phyloP scores from a whole-genome alignment of 2,797 vertebrate genomes.

The Brotula barbata region DNA sequence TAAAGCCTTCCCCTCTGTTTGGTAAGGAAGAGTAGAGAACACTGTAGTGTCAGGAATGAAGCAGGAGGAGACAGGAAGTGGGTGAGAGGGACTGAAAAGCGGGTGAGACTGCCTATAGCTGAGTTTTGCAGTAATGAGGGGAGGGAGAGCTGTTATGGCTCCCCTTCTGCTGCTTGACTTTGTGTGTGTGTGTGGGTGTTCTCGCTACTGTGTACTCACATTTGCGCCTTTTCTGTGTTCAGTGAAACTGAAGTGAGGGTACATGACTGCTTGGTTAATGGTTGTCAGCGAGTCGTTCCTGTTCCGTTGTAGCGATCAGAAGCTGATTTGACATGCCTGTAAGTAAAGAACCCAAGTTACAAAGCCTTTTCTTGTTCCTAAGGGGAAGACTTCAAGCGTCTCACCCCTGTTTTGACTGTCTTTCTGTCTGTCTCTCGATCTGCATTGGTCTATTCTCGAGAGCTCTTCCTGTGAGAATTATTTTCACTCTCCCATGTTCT shows the following conservation, averaged over 20 bases:
- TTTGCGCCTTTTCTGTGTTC: slow-evolving; percentile 43
- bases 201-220: slow-evolving; percentile 49
- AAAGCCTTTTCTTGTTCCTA: slow-evolving; percentile 29
- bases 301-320: slow-evolving; percentile 33
- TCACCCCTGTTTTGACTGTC: slow-evolving; percentile 9
- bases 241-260: slow-evolving; percentile 42
- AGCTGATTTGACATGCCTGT: slow-evolving; percentile 35
- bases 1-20: slow-evolving; percentile 66
- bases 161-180: slow-evolving; percentile 53
- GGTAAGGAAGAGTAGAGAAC: too few species aligned
- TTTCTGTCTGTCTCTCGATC: slow-evolving; percentile 17
- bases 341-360: slow-evolving; percentile 28
- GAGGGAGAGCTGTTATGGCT: slow-evolving; percentile 62
- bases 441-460: slow-evolving; percentile 6
- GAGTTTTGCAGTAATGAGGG: slow-evolving; percentile 58
- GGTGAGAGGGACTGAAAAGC: neutral
- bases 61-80: slow-evolving; percentile 30
- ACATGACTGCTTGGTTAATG: slow-evolving; percentile 57
- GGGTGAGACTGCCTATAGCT: slow-evolving; percentile 39
- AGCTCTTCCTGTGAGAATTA: slow-evolving; percentile 5
- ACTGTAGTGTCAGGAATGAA: slow-evolving; percentile 68
- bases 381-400: slow-evolving; percentile 3
- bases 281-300: slow-evolving; percentile 46
- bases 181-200: slow-evolving; percentile 22
- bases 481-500: slow-evolving; percentile 15